A percentile compares a stretch with the other conserved stretches of the same genome.
These are phyloP conservation scores for Macroglossus sobrinus DNA, from an alignment of 2,113 vertebrate species.

Conservation along the genomic window DNA sequence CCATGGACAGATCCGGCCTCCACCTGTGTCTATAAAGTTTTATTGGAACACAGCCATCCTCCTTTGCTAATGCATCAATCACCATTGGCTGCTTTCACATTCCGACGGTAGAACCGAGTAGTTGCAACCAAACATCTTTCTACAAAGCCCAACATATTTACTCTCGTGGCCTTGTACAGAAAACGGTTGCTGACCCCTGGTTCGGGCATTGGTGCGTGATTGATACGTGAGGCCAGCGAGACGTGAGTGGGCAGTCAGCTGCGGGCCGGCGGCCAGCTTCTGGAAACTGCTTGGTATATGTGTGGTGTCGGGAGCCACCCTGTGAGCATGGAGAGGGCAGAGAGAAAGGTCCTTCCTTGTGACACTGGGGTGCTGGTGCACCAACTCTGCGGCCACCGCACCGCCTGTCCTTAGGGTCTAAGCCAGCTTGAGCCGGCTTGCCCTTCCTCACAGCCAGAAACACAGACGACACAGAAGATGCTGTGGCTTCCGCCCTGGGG, in stretches of 20 bases:
- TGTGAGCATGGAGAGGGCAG: background rate
- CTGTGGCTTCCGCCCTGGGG: background rate
- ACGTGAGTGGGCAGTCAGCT: background rate
- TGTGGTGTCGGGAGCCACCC: background rate
- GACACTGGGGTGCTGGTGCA: background rate
- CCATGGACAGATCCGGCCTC: background rate
- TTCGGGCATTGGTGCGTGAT: too few species aligned
- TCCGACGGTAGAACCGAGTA: background rate
- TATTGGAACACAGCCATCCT: background rate
- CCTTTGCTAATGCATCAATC: background rate
- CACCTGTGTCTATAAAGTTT: background rate
- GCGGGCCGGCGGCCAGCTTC: too few species aligned
- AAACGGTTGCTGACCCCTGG: background rate
- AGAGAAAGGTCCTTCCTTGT: background rate
- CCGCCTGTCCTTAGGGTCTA: background rate
- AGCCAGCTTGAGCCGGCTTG: background rate
- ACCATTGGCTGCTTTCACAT: background rate
- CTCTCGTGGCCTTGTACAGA: background rate
- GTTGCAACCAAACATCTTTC: background rate
- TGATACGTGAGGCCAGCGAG: background rate
- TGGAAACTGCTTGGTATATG: background rate
- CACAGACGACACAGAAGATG: background rate
- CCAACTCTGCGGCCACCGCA: background rate
- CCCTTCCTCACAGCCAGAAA: background rate
- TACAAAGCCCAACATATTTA: background rate